phyloP scores from a whole-genome alignment of 2,797 vertebrate species.

The Tenualosa thibaudeaui region DNA sequence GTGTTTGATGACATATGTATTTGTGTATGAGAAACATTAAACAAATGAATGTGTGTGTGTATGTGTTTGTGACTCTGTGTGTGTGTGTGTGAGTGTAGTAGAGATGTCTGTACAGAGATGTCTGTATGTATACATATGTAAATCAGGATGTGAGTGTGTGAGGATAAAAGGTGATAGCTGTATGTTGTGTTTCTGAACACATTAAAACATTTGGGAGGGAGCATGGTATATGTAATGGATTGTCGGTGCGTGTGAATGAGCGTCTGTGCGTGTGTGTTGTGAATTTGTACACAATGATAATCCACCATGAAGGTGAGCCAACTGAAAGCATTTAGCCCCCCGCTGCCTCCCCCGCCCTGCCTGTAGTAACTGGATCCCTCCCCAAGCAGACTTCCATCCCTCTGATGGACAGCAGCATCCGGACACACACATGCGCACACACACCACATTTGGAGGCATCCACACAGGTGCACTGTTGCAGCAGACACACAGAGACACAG shows the following conservation, averaged over 20 bases:
- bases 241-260: not conserved
- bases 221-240: not conserved
- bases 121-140: not conserved
- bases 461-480: too few species aligned
- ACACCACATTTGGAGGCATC: not conserved
- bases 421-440: not conserved
- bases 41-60: not conserved
- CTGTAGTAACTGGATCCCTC: not conserved
- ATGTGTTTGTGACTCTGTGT: not conserved
- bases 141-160: not conserved
- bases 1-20: not conserved
- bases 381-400: not conserved
- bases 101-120: not conserved
- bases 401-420: conserved; percentile 19
- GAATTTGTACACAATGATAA: not conserved
- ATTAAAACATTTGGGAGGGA: not conserved
- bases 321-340: conserved; percentile 4
- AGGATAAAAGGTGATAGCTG: not conserved
- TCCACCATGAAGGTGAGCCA: not conserved
- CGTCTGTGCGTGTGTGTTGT: not conserved
- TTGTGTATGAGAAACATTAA: not conserved
- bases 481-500: not conserved
- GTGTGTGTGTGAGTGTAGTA: not conserved
- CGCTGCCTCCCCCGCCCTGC: not conserved
- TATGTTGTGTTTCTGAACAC: not conserved